Evolutionary conservation across 1,140 invertebrate species (phyloP).

Genomic region (Pinna nobilis): DNA sequence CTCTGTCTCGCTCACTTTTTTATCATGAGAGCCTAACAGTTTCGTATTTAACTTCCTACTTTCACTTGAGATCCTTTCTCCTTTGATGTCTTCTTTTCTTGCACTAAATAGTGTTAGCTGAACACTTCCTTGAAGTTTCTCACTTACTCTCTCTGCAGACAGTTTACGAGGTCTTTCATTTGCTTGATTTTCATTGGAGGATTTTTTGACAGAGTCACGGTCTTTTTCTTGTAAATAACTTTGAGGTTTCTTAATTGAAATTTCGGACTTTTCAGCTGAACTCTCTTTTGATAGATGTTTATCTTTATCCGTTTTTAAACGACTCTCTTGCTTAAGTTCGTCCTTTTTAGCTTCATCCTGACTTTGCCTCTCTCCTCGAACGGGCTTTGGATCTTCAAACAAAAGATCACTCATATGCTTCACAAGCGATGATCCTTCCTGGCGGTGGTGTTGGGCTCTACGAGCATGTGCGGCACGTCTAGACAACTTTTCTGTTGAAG

Average conservation of each 20-base stretch:
- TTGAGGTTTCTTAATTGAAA: background rate
- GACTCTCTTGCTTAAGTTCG: background rate
- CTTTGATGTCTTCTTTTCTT: background rate
- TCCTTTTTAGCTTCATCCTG: background rate
- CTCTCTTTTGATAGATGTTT: background rate
- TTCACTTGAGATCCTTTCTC: background rate
- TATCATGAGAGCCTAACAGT: no score
- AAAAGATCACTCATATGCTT: slow-evolving; percentile 20
- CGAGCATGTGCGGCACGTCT: background rate
- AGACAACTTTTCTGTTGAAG: background rate
- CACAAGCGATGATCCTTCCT: slow-evolving; percentile 8
- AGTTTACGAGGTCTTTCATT: no score
- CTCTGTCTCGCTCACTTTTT: background rate
- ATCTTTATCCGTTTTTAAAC: background rate
- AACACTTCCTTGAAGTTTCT: background rate
- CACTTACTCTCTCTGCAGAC: no score
- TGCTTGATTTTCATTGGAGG: background rate
- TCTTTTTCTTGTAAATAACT: no score
- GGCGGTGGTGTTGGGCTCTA: slow-evolving; percentile 1
- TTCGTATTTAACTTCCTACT: no score
- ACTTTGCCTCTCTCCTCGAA: slow-evolving; percentile 1
- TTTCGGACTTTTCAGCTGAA: background rate
- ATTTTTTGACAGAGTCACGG: background rate
- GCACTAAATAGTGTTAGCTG: background rate
- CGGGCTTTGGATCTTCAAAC: slow-evolving; percentile 7